Conservation (phyloP, 1,140 invertebrate genomes). For the Heliothis virescens region DNA sequence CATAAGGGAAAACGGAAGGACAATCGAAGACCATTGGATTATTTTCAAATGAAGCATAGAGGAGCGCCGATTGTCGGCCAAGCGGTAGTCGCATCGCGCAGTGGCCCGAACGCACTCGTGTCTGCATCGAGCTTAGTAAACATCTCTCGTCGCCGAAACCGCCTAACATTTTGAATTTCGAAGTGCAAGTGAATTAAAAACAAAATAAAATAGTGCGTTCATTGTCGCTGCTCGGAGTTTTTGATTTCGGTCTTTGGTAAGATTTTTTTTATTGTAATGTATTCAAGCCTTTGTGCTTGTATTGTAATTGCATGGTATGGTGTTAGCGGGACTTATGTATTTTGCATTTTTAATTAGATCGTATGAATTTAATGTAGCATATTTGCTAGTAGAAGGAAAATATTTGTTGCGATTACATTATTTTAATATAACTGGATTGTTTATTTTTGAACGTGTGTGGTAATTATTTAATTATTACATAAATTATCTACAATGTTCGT, state of each 20-base stretch:
- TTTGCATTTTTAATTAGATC: conserved; percentile 7
- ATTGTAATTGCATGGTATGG: conserved; percentile 5
- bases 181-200: conserved; percentile 57
- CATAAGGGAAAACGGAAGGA: conserved; percentile 51
- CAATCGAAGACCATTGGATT: conserved; percentile 53
- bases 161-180: conserved; percentile 53
- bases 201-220: conserved; percentile 48
- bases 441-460: too few relatives aligned
- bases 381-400: too few relatives aligned
- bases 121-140: conserved; percentile 51
- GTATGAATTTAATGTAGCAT: neutral
- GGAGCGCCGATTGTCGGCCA: conserved; percentile 57
- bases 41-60: conserved; percentile 71
- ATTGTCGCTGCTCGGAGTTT: conserved; percentile 50
- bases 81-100: conserved; percentile 70
- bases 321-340: conserved; percentile 8
- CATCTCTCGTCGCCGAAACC: conserved; percentile 49
- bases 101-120: conserved; percentile 64
- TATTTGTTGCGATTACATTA: too few relatives aligned
- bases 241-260: conserved; percentile 53
- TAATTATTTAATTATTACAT: too few relatives aligned
- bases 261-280: conserved; percentile 49
- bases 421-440: too few relatives aligned
- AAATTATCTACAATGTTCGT: too few relatives aligned
- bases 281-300: neutral